Evolutionary conservation across 2,113 vertebrate species (phyloP).

Genomic region (Pyrgilauda ruficollis): DNA sequence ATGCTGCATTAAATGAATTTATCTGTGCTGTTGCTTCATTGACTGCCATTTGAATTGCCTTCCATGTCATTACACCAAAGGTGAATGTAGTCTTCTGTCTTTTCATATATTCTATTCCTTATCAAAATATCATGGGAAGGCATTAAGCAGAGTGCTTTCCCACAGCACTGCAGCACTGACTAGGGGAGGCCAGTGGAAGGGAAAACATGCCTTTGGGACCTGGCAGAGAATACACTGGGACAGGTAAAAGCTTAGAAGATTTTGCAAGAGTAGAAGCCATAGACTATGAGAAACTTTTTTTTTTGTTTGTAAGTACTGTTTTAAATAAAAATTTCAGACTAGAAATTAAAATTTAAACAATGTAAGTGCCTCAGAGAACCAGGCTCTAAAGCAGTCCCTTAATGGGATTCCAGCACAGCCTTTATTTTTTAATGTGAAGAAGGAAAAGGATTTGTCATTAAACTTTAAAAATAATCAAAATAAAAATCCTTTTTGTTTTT

Average conservation of each 20-base stretch:
- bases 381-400: slow-evolving; percentile 68
- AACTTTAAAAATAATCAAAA: slow-evolving; percentile 80
- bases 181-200: neutral
- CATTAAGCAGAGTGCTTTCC: slow-evolving; percentile 21
- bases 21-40: neutral
- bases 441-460: slow-evolving; percentile 76
- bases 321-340: slow-evolving; percentile 76
- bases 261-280: neutral
- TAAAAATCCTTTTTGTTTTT: slow-evolving; percentile 72
- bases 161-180: neutral
- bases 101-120: neutral
- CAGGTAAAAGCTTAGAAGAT: slow-evolving; percentile 44
- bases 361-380: slow-evolving; percentile 72
- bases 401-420: slow-evolving; percentile 66
- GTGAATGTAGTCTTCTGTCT: neutral
- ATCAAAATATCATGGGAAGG: neutral
- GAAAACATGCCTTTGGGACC: neutral
- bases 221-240: slow-evolving; percentile 4
- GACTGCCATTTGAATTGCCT: neutral
- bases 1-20: neutral
- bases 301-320: slow-evolving; percentile 69
- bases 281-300: slow-evolving; percentile 27
- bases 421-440: slow-evolving; percentile 79
- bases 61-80: neutral
- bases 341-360: slow-evolving; percentile 80